phyloP scores from a whole-genome alignment of 2,113 vertebrate species.

The Cercocebus atys region DNA sequence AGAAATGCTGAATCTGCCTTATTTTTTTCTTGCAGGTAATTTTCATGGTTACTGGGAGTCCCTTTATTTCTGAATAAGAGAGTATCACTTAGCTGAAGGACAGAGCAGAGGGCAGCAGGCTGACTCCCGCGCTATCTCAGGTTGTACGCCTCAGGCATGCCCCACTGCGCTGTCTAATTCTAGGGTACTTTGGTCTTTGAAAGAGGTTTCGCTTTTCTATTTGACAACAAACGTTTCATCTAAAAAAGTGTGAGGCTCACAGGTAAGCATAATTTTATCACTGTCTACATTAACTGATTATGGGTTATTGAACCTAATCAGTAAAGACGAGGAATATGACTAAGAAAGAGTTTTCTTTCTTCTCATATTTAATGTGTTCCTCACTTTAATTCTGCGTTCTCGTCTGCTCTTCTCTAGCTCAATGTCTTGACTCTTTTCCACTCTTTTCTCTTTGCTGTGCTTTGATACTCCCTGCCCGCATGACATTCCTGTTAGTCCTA shows the following conservation, averaged over 20 bases:
- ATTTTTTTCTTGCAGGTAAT: neutral
- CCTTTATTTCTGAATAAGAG: constrained; percentile 31
- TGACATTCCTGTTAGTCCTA: neutral
- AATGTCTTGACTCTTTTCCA: neutral
- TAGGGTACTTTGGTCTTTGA: constrained; percentile 4
- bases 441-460: neutral
- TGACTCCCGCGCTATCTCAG: neutral
- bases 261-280: neutral
- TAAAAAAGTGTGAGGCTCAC: constrained; percentile 66
- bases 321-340: constrained; percentile 16
- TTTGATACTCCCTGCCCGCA: neutral
- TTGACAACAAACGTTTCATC: constrained; percentile 68
- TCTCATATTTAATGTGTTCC: neutral
- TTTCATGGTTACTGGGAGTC: neutral
- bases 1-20: neutral
- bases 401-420: neutral
- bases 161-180: neutral
- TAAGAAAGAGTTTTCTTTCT: neutral
- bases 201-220: constrained; percentile 63
- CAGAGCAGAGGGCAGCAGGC: neutral
- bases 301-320: constrained; percentile 59
- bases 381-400: neutral
- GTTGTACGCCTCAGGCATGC: neutral
- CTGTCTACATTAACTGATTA: constrained; percentile 63
- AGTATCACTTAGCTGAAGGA: neutral